Conservation (phyloP, 2,113 vertebrate species). For the Mormoops blainvillei region DNA sequence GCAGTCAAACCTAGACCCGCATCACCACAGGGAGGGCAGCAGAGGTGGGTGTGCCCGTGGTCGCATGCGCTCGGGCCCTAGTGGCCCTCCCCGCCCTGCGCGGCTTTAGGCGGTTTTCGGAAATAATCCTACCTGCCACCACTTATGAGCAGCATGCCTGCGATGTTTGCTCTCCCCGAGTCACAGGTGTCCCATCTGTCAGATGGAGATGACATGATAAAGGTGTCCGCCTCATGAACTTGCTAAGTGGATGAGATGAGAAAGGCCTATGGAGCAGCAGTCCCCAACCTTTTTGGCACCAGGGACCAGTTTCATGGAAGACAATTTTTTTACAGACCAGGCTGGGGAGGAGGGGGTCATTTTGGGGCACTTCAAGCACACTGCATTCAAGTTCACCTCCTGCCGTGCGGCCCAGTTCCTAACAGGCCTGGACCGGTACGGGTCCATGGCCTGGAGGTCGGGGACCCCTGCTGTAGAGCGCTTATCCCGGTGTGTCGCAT, state of each 20-base stretch:
- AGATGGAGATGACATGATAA: not conserved
- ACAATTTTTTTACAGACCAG: no score
- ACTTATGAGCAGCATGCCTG: not conserved
- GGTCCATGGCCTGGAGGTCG: no score
- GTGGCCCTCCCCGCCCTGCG: rapidly evolving
- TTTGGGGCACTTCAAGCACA: no score
- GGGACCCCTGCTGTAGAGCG: not conserved
- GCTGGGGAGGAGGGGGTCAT: no score
- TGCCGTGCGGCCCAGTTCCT: no score
- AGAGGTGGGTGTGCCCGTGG: not conserved
- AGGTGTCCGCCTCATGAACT: not conserved
- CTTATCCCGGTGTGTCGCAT: not conserved
- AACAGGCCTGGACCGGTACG: no score
- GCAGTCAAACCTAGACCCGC: not conserved
- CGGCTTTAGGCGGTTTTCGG: not conserved
- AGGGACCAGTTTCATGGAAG: no score
- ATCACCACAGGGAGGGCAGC: not conserved
- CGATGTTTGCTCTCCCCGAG: not conserved
- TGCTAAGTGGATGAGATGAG: not conserved
- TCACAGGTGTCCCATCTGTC: not conserved
- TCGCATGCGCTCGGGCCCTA: rapidly evolving
- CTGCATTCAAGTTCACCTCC: no score
- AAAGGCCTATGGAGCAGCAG: not conserved
- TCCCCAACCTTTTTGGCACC: no score
- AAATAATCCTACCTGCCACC: not conserved